Base-by-base conservation (phyloP, 2,888 invertebrate genomes). In the Hydrotaea diabolus region DNA sequence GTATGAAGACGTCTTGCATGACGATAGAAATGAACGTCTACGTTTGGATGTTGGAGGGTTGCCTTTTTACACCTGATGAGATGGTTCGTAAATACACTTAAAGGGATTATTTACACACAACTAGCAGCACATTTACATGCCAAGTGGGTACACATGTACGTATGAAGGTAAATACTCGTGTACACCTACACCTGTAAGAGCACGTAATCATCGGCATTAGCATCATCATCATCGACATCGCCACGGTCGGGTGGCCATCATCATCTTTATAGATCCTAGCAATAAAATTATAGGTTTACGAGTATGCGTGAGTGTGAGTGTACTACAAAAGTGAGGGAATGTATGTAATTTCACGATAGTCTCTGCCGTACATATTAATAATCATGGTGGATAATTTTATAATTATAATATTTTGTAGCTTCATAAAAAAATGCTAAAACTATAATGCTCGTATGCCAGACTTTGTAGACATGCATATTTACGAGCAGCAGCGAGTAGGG, bases 61-160 rank as follows among this genome's bases (percentile, higher is more conserved):
- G 62, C 26, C 19, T 46, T 31, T 55, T 66, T 82, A 57, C 73
- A 39, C 59, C 59, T 53, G 74, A 59, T 59, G 59, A 82, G 59
- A 74, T 82, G 74, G 59, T 69, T 49, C 39, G 69, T 59, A 82
- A 82, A 77, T 82, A 66, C 26, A 71, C 75, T 75, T 78, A 64
- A 62, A 62, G 46, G 53, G 64, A 78, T 82, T 78, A 78, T 71
- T 78, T 74, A 71, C 69, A 71, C 69, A 59, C 43, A 82, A 55
- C 53, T 55, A 49, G 69, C 74, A 59, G 66, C 59, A 74, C 69
- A 82, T 69, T 73, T 69, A 74, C 74, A 77, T 82, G 9, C 23
- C 23, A 36, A 62, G 23, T 62, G 31, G n/a, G n/a, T 49, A 59
- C 31, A 31, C 31, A 62, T 62, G 21, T 62, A 62, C n/a, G 23